These are phyloP conservation scores for Pogonomyrmex barbatus DNA, from an alignment of 1,140 invertebrate genomes.

Conservation along the genomic window DNA sequence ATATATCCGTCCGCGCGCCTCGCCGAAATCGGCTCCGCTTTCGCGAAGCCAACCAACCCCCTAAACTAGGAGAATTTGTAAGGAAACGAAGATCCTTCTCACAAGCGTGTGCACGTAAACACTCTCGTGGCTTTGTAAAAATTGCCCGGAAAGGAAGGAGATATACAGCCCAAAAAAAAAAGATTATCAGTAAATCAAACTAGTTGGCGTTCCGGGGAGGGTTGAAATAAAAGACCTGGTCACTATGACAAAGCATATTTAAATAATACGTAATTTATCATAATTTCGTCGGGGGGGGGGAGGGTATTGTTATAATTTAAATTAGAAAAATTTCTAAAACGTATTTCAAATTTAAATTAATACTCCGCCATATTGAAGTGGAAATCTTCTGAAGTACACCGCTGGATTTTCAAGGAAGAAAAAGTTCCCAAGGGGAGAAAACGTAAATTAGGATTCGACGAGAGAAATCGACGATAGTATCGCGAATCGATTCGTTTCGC, in stretches of 20 bases:
- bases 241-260: background rate
- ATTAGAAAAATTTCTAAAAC: background rate
- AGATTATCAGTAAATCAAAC: background rate
- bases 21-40: conserved; percentile 55
- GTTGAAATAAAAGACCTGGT: background rate
- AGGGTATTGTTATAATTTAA: background rate
- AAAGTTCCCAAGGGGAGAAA: background rate
- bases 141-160: conserved; percentile 8
- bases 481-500: conserved; percentile 40
- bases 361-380: background rate
- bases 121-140: conserved; percentile 15
- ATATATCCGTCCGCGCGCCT: conserved; percentile 39
- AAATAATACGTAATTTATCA: background rate
- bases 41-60: conserved; percentile 32
- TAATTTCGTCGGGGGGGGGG: background rate
- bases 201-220: background rate
- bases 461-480: conserved; percentile 23
- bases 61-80: conserved; percentile 54
- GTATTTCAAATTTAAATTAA: background rate
- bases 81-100: conserved; percentile 33
- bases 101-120: background rate
- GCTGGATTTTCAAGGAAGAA: background rate
- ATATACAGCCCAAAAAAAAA: background rate
- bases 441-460: conserved; percentile 25
- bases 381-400: background rate